phyloP scores from a whole-genome alignment of 2,113 vertebrate species.

The Gambusia affinis region DNA sequence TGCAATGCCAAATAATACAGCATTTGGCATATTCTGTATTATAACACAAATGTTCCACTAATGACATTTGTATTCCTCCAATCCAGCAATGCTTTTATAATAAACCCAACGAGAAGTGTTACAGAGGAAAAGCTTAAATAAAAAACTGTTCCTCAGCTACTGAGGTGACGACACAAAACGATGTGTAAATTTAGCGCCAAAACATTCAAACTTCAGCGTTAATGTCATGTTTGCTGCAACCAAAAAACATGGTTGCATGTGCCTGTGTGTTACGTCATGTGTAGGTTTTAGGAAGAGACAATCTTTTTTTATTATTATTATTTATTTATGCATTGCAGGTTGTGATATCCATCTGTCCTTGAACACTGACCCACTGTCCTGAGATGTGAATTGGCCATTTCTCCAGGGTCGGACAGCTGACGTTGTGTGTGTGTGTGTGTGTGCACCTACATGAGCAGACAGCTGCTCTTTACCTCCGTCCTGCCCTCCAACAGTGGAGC shows the following conservation, averaged over 20 bases:
- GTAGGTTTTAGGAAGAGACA: constrained; percentile 30
- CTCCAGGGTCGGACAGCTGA: constrained; percentile 69
- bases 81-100: not conserved
- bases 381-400: constrained; percentile 67
- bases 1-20: too few relatives aligned
- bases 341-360: constrained; percentile 46
- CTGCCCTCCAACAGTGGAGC: constrained; percentile 60
- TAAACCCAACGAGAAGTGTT: too few relatives aligned
- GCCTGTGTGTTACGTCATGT: constrained; percentile 5
- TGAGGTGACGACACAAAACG: not conserved
- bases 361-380: constrained; percentile 73
- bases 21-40: too few relatives aligned
- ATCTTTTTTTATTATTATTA: constrained; percentile 22
- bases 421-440: constrained; percentile 12
- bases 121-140: not conserved
- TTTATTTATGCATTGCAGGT: constrained; percentile 13
- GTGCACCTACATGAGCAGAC: constrained; percentile 35
- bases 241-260: not conserved
- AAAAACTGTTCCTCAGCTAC: not conserved
- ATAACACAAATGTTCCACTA: too few relatives aligned
- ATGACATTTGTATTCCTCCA: not conserved
- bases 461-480: constrained; percentile 62
- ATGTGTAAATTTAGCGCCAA: not conserved
- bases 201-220: not conserved
- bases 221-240: too few relatives aligned